These are phyloP conservation scores for Polydesmus complanatus DNA, from an alignment of 2,888 invertebrate species.

Conservation along the genomic window DNA sequence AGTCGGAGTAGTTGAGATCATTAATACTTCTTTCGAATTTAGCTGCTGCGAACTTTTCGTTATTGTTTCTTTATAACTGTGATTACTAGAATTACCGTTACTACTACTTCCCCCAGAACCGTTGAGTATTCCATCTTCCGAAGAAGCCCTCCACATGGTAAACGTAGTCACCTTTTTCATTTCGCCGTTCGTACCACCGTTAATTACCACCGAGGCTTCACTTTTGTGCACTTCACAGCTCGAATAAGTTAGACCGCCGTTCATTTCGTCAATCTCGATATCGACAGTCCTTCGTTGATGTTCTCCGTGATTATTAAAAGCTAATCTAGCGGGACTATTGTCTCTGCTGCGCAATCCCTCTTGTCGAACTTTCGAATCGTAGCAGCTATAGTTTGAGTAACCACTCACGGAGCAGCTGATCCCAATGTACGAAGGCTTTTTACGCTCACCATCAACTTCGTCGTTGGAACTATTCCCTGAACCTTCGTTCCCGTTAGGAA, in stretches of 20 bases:
- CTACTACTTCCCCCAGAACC: not conserved
- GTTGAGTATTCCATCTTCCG: constrained; percentile 8
- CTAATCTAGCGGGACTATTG: constrained; percentile 26
- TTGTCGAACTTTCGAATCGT: constrained; percentile 57
- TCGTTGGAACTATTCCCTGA: not conserved
- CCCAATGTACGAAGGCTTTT: constrained; percentile 63
- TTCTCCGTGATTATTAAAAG: not conserved
- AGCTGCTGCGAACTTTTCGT: not conserved
- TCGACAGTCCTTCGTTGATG: not conserved
- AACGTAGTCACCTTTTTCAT: not conserved
- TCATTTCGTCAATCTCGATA: not conserved
- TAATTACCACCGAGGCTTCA: constrained; percentile 1
- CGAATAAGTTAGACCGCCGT: not conserved
- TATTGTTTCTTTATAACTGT: not conserved
- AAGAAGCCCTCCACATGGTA: not conserved
- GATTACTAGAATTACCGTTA: too few relatives aligned
- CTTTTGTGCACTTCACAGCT: constrained; percentile 5
- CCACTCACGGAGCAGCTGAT: constrained; percentile 82
- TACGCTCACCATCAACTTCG: not conserved
- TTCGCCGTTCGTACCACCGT: not conserved
- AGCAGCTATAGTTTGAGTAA: constrained; percentile 69
- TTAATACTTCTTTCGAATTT: not conserved
- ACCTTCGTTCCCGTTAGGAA: constrained; percentile 6
- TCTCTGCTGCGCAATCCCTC: constrained; percentile 52
- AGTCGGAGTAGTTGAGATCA: constrained; percentile 1